Percentiles rank a stretch among this genome's conserved stretches.
Conservation (phyloP, 2,888 invertebrate genomes). For the Rotaria macrura region DNA sequence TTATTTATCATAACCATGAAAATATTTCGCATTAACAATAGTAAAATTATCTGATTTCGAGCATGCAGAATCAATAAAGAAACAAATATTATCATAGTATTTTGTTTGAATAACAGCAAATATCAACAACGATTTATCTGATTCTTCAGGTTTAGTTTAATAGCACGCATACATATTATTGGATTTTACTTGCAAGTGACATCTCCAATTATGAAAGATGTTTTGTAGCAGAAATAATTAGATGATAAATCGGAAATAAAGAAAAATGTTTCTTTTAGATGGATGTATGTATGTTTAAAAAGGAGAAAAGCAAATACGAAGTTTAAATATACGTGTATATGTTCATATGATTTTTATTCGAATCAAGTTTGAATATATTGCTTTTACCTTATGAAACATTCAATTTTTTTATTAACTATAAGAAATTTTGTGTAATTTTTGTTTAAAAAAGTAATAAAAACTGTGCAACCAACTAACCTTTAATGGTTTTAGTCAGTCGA, state of each 20-base stretch:
- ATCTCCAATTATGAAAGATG: not conserved
- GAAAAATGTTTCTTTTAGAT: too few species aligned
- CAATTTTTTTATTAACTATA: too few species aligned
- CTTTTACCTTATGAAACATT: not conserved
- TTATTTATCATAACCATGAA: too few species aligned
- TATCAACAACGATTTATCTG: too few species aligned
- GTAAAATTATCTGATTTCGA: not conserved
- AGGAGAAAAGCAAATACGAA: not conserved
- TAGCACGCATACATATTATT: not conserved
- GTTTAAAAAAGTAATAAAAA: too few species aligned
- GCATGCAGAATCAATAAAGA: not conserved
- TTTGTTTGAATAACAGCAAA: too few species aligned
- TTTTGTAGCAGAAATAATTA: not conserved
- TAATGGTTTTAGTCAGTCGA: not conserved
- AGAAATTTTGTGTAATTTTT: too few species aligned
- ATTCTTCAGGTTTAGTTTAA: not conserved
- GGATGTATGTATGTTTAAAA: not conserved
- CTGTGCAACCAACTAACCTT: too few species aligned
- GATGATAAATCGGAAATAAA: not conserved
- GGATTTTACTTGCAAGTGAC: not conserved
- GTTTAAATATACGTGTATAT: too few species aligned
- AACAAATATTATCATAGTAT: too few species aligned
- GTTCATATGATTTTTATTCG: not conserved
- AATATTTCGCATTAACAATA: too few species aligned
- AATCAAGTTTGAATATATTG: too few species aligned